Percentiles rank a stretch among this genome's conserved stretches.
phyloP scores from a whole-genome alignment of 2,113 vertebrate genomes.

The Jacana jacana region DNA sequence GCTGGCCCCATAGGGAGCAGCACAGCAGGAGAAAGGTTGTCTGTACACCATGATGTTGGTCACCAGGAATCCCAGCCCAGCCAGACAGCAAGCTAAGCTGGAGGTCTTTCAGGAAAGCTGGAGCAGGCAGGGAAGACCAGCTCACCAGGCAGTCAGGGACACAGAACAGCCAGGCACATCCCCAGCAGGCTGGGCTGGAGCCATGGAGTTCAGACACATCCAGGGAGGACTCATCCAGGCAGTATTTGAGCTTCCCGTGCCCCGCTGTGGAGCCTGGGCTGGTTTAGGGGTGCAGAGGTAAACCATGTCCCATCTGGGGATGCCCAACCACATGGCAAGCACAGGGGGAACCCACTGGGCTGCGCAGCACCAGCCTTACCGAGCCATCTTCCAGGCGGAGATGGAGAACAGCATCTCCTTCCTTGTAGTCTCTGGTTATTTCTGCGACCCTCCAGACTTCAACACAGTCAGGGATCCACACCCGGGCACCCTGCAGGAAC shows the following conservation, averaged over 20 bases:
- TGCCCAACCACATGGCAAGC: fast-evolving
- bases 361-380: conserved; percentile 39
- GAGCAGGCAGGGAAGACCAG: not conserved
- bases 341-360: not conserved
- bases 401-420: conserved; percentile 61
- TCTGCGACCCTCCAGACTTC: conserved; percentile 77
- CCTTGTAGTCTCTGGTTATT: conserved; percentile 66
- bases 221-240: fast-evolving
- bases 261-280: not conserved
- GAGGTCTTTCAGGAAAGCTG: not conserved
- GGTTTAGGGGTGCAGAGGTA: not conserved
- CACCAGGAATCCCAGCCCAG: not conserved
- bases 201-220: not conserved
- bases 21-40: not conserved
- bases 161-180: fast-evolving
- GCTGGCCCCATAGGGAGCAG: fast-evolving
- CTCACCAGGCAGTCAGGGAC: not conserved
- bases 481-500: conserved; percentile 67
- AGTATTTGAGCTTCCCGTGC: not conserved
- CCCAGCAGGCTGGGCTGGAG: fast-evolving
- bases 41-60: not conserved
- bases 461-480: conserved; percentile 78
- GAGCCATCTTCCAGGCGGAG: conserved; percentile 72
- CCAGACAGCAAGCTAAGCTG: fast-evolving
- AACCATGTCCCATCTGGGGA: not conserved